Conservation (phyloP, 2,113 vertebrate species). For the Dunckerocampus dactyliophorus region DNA sequence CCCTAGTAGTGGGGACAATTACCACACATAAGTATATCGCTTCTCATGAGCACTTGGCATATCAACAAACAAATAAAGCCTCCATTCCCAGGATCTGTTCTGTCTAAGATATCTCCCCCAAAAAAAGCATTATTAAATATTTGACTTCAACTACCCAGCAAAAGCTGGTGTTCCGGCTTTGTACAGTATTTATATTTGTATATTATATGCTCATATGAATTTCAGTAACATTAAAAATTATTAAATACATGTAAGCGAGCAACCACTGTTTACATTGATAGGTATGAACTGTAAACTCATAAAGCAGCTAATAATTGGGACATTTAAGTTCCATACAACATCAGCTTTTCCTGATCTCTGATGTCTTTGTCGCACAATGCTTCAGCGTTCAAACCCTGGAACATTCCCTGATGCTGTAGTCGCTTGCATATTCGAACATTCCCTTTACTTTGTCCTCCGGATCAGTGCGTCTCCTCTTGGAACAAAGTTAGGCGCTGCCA, state of each 20-base stretch:
- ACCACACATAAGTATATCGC: conserved; percentile 60
- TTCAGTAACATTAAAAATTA: conserved; percentile 72
- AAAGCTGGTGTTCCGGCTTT: conserved; percentile 72
- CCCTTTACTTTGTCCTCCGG: conserved; percentile 61
- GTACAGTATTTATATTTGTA: conserved; percentile 75
- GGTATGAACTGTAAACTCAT: conserved; percentile 71
- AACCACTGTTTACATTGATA: conserved; percentile 66
- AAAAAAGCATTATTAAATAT: conserved; percentile 66
- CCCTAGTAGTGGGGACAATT: conserved; percentile 52
- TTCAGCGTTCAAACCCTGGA: conserved; percentile 36
- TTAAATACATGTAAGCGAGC: conserved; percentile 72
- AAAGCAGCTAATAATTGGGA: conserved; percentile 69
- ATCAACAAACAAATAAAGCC: conserved; percentile 21
- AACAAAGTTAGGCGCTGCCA: conserved; percentile 37
- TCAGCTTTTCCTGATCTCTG: conserved; percentile 33
- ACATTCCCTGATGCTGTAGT: conserved; percentile 39
- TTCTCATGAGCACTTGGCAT: conserved; percentile 34
- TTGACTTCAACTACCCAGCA: conserved; percentile 76
- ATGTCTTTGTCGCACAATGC: conserved; percentile 23
- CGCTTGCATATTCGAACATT: conserved; percentile 40
- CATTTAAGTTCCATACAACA: conserved; percentile 47
- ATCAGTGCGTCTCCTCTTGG: conserved; percentile 36
- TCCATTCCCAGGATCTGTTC: conserved; percentile 45
- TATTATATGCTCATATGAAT: conserved; percentile 73
- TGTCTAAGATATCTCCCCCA: conserved; percentile 49